These are phyloP conservation scores for Phocides pigmalion DNA, from an alignment of 1,140 invertebrate species.

Conservation along the genomic window DNA sequence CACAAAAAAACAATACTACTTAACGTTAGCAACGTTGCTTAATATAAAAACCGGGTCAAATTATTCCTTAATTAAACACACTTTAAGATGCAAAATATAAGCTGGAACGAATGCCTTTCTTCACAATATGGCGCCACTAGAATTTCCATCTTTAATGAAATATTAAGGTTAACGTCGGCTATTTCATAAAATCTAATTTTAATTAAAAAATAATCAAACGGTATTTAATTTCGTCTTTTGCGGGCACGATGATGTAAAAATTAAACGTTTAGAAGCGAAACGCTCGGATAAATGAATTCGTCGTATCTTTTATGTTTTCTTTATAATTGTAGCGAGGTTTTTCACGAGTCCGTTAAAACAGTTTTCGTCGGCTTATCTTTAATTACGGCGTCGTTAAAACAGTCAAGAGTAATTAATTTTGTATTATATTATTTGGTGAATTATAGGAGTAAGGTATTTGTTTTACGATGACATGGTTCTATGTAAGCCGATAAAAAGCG, in stretches of 20 bases:
- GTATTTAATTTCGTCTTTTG: constrained; percentile 63
- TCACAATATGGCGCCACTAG: constrained; percentile 81
- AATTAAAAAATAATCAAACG: constrained; percentile 79
- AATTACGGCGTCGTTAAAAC: constrained; percentile 10
- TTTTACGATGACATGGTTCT: neutral
- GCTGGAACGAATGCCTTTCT: constrained; percentile 76
- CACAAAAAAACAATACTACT: no score
- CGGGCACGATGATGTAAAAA: constrained; percentile 61
- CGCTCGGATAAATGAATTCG: constrained; percentile 46
- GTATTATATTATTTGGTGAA: constrained; percentile 3
- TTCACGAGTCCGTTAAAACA: constrained; percentile 1
- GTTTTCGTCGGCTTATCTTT: constrained; percentile 13
- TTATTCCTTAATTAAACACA: constrained; percentile 74
- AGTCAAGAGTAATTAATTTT: constrained; percentile 10
- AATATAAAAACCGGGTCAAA: constrained; percentile 61
- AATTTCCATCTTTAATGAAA: constrained; percentile 83
- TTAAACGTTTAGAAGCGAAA: constrained; percentile 57
- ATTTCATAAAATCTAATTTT: constrained; percentile 79
- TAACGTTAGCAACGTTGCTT: constrained; percentile 42
- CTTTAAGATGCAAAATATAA: constrained; percentile 79
- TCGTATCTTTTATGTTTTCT: constrained; percentile 14
- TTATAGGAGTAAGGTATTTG: neutral
- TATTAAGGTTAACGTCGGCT: constrained; percentile 75
- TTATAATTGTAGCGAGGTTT: constrained; percentile 24
- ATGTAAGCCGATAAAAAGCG: no score